phyloP scores from a whole-genome alignment of 2,797 vertebrate species.

The Lepidocolaptes lacrymiger region DNA sequence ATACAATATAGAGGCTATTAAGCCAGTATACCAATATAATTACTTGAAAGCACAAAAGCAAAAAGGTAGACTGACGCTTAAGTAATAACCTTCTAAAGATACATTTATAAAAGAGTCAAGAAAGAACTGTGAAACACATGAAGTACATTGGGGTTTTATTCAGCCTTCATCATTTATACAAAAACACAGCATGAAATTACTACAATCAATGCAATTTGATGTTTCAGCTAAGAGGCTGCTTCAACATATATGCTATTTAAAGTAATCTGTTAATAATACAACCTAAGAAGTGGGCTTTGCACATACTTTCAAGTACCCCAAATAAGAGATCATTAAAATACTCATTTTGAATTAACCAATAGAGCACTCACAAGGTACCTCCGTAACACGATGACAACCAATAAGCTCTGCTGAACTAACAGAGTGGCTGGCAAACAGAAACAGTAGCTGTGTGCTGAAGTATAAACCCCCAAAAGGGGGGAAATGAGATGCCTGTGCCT shows the following conservation, averaged over 20 bases:
- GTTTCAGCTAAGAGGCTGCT: conserved; percentile 11
- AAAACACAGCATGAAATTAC: conserved; percentile 4
- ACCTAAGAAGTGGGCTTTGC: background rate
- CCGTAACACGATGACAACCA: background rate
- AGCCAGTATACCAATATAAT: background rate
- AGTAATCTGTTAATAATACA: conserved; percentile 2
- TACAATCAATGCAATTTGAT: background rate
- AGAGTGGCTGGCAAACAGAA: background rate
- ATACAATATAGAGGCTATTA: background rate
- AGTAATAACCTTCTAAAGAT: background rate
- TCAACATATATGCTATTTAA: conserved; percentile 5
- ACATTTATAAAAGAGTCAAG: background rate
- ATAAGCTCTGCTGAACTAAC: background rate
- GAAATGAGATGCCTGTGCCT: background rate
- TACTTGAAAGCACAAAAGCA: background rate
- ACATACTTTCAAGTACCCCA: background rate
- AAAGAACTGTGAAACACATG: background rate
- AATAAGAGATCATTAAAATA: background rate
- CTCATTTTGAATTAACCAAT: background rate
- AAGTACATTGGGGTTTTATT: background rate
- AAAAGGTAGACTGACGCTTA: background rate
- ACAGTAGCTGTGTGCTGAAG: background rate
- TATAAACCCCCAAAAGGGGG: background rate
- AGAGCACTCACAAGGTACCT: background rate
- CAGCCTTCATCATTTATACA: conserved; percentile 16